phyloP scores from a whole-genome alignment of 2,113 vertebrate genomes.

The Spea bombifrons region DNA sequence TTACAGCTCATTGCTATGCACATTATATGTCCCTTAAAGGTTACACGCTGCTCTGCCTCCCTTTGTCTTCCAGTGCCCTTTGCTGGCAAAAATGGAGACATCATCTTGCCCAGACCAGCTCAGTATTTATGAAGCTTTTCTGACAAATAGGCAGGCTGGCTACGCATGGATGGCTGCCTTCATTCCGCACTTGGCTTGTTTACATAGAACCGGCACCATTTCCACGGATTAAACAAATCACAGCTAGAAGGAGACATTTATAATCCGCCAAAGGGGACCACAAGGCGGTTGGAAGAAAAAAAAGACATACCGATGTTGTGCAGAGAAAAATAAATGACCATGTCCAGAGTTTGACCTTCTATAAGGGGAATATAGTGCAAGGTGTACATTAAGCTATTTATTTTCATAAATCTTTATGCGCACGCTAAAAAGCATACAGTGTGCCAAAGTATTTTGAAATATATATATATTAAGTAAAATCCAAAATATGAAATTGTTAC shows the following conservation, averaged over 20 bases:
- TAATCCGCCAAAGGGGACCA: constrained; percentile 86
- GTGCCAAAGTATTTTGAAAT: constrained; percentile 2
- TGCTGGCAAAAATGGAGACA: constrained; percentile 91
- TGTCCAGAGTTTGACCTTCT: constrained; percentile 81
- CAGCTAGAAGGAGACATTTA: constrained; percentile 89
- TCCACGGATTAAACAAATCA: constrained; percentile 99
- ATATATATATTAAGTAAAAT: constrained; percentile 4
- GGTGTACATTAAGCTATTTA: constrained; percentile 40
- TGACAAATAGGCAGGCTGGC: constrained; percentile 94
- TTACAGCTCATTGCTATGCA: constrained; percentile 36
- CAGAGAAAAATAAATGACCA: constrained; percentile 75
- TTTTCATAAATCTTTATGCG: constrained; percentile 38
- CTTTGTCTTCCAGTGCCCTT: constrained; percentile 83
- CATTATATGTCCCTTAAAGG: constrained; percentile 69
- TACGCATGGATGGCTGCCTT: constrained; percentile 86
- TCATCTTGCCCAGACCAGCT: constrained; percentile 81
- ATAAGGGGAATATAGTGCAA: constrained; percentile 63
- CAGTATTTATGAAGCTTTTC: constrained; percentile 90
- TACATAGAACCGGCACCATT: constrained; percentile 95
- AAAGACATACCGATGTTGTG: constrained; percentile 55
- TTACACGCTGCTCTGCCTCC: constrained; percentile 64
- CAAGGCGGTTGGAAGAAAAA: constrained; percentile 80
- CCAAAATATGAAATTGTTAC: not conserved
- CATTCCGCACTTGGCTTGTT: constrained; percentile 96
- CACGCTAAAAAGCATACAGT: constrained; percentile 17